Evolutionary conservation across 2,888 invertebrate genomes (phyloP), one percentile per base, ranked within the genome.

Genomic region (Horisme vitalbata): DNA sequence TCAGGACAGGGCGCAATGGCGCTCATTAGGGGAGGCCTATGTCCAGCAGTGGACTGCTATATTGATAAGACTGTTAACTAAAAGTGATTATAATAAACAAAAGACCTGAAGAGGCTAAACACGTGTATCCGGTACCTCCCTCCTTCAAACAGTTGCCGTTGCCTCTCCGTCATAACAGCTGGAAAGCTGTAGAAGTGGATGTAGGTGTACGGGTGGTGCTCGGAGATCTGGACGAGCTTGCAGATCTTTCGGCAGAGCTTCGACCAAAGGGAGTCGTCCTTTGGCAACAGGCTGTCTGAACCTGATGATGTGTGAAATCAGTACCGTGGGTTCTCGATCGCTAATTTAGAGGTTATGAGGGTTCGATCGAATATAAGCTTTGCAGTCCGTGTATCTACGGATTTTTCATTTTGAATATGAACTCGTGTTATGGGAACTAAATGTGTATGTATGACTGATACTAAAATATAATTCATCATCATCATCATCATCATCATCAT

Each of bases 61-160:
- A n/a, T n/a, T n/a, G n/a, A n/a, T n/a, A n/a, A n/a, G n/a, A n/a
- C n/a, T n/a, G n/a, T n/a, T n/a, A n/a, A n/a, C n/a, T n/a, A n/a
- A n/a, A n/a, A n/a, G n/a, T n/a, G 9, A n/a, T 4, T 3, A 23
- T 2, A 23, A 2, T 9, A 9, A 32, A 7, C 33, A 8, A 30
- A 13, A 21, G 3, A 82, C 83, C 76, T 74, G 52, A 75, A 65
- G 13, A 63, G 39, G 45, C 84, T 83, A 4, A 73, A 67, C 0
- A 82, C 83, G 43, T 84, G 83, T 3, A 81, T 72, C 7, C 74
- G 35, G 20, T 45, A 61, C 9, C 39, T 54, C 4, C 60, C 66
- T 1, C 64, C 60, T 18, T 72, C 75, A 5, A 63, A 51, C 8
- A 71, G 24, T 14, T 76, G 76, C 9, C 70, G 54, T 32, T 74